Evolutionary conservation across 2,113 vertebrate genomes (phyloP), one percentile per base, ranked within the genome.

Genomic region (Callionymus lyra): DNA sequence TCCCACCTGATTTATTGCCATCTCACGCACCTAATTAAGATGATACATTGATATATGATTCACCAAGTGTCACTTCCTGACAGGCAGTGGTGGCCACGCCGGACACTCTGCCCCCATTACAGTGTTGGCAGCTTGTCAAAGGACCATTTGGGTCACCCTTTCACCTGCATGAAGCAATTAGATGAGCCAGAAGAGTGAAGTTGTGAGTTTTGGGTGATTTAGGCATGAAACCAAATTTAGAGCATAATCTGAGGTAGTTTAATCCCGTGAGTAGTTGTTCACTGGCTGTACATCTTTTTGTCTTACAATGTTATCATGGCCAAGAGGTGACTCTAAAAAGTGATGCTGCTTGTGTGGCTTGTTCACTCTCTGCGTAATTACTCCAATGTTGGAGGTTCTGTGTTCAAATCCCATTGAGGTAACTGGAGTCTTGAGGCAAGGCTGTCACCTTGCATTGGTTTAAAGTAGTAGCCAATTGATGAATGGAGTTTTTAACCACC

Each of bases 111-210:
- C 18, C 17, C n/a, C 34, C 52, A 38, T 67, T 62, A 59, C 44
- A 53, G 45, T 41, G 27, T 50, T 73, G 72, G 59, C 65, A 16
- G 47, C 12, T n/a, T 15, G 55, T 56, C 72, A 66, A 9, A 34
- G 38, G 53, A 31, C 38, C 48, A 21, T 34, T 47, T 50, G 43
- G 32, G 33, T 56, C 53, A 67, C 59, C 64, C 39, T 57, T 47
- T 59, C 34, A 38, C 31, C 18, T 40, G 36, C 35, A 19, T 6
- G 16, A 37, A 49, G 43, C n/a, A 49, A 16, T 51, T 68, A 31
- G 37, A 39, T 63, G 31, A 12, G 39, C 37, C 53, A 37, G 17
- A 44, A 44, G 39, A 16, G 10, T 15, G 44, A 31, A 55, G 38
- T 36, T 27, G 42, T 44, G 60, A 37, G 43, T 68, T 12, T 44